Evolutionary conservation across 2,888 invertebrate genomes (phyloP).

Genomic region (Flexamia atlantica): DNA sequence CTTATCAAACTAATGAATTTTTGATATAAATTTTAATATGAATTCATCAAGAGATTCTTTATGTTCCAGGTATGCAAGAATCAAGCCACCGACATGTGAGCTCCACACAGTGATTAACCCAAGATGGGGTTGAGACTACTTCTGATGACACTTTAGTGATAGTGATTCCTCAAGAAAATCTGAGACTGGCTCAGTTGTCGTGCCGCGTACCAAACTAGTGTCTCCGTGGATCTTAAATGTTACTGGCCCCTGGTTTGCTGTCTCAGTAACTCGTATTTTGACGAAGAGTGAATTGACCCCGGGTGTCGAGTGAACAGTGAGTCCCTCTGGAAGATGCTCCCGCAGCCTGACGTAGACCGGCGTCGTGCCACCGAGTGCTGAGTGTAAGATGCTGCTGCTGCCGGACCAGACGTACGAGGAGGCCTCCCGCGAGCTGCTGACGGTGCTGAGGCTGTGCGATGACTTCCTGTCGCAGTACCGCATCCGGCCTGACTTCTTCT

Average conservation of each 20-base stretch:
- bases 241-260: too few species aligned
- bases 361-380: not conserved
- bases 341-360: not conserved
- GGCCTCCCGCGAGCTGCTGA: conserved; percentile 72
- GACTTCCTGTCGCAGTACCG: conserved; percentile 81
- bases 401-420: conserved; percentile 90
- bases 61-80: not conserved
- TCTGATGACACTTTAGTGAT: conserved; percentile 11
- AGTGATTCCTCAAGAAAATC: not conserved
- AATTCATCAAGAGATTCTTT: too few species aligned
- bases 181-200: not conserved
- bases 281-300: not conserved
- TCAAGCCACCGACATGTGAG: conserved; percentile 14
- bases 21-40: too few species aligned
- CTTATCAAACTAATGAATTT: too few species aligned
- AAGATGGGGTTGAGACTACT: conserved; percentile 11
- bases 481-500: conserved; percentile 88
- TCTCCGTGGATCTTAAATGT: too few species aligned
- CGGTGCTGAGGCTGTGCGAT: conserved; percentile 79
- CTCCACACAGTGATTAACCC: not conserved
- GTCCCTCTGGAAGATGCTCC: not conserved
- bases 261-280: not conserved
- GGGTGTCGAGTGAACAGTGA: not conserved
- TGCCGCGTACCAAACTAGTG: not conserved
- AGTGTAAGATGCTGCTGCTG: conserved; percentile 77